A percentile compares a stretch with the other conserved stretches of the same genome.
phyloP scores from a whole-genome alignment of 1,140 invertebrate genomes.

The Heliconius hewitsoni region DNA sequence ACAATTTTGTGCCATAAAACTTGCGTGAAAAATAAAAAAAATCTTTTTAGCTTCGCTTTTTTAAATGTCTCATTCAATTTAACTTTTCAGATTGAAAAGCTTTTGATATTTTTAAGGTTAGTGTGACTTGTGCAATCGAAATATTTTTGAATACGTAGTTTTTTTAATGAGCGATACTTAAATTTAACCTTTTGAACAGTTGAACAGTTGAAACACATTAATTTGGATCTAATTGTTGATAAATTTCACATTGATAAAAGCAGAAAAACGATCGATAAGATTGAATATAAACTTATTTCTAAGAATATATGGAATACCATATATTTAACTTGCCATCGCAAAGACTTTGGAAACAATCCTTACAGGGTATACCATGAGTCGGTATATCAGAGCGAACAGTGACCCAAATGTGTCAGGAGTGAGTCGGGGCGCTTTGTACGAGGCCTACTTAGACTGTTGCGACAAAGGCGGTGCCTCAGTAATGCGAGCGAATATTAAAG shows the following conservation, averaged over 20 bases:
- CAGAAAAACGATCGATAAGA: neutral
- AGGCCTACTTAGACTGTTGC: constrained; percentile 45
- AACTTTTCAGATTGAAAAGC: neutral
- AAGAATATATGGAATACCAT: neutral
- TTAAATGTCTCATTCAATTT: constrained; percentile 32
- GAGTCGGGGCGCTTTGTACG: constrained; percentile 49
- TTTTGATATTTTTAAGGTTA: neutral
- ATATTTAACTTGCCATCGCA: neutral
- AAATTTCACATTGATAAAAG: neutral
- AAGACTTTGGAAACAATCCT: neutral
- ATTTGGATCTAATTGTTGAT: neutral
- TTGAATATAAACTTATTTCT: neutral
- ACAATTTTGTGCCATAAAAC: constrained; percentile 23
- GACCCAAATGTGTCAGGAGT: constrained; percentile 53
- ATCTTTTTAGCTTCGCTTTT: constrained; percentile 13
- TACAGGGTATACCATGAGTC: constrained; percentile 29
- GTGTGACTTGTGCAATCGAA: neutral
- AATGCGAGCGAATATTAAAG: constrained; percentile 25
- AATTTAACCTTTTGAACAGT: too few species aligned
- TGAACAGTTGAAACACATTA: neutral
- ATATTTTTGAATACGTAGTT: neutral
- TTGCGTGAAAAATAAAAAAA: constrained; percentile 19
- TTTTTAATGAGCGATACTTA: neutral
- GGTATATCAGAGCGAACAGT: constrained; percentile 45
- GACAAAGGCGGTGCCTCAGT: constrained; percentile 30